Evolutionary conservation across 2,888 invertebrate genomes (phyloP), one percentile per base, ranked within the genome.

Genomic region (Encarsia formosa): DNA sequence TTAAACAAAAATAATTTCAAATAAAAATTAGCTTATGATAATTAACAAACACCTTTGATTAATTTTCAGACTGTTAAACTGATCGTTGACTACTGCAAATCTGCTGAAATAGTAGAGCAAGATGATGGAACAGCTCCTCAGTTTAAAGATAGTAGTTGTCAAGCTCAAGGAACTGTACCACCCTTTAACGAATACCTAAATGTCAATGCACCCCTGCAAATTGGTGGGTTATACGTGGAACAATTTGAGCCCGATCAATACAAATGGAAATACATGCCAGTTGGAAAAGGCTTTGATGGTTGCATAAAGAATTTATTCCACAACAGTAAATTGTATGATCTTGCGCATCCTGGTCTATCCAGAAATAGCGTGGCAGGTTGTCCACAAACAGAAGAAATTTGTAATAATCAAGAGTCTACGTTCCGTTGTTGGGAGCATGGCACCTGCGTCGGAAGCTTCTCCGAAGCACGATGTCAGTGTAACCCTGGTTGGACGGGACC

Each of bases 101-200:
- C 91, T 1, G 92, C 92, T 1, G 87, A 89, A 64, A 86, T 92
- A 47, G 85, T 88, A 60, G 92, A 92, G 76, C 82, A 89, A 74
- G 94, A 94, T 75, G 92, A 93, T 68, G 92, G 93, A 34, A 86
- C 88, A 9, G 87, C 90, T 2, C 90, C 91, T 0, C 85, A 88
- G 66, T 92, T 94, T 65, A 92, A 96, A 69, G 88, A 90, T 63
- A 84, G 87, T 31, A 86, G 87, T 9, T 97, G 97, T 73, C 93
- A 94, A 76, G 91, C 91, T 1, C 83, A 85, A 57, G 93, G 91
- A 24, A 85, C 84, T 15, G 91, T 96, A 60, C 94, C 94, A 4
- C 94, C 95, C 1, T 95, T 95, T 75, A 95, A 91, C 71, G 94
- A 94, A 76, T 96, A 93, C 74, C 79, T 98, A 44, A 97, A 97